A percentile compares a stretch with the other conserved stretches of the same genome.
These are phyloP conservation scores for Mizuhopecten yessoensis DNA, from an alignment of 1,140 invertebrate species.

Conservation along the genomic window DNA sequence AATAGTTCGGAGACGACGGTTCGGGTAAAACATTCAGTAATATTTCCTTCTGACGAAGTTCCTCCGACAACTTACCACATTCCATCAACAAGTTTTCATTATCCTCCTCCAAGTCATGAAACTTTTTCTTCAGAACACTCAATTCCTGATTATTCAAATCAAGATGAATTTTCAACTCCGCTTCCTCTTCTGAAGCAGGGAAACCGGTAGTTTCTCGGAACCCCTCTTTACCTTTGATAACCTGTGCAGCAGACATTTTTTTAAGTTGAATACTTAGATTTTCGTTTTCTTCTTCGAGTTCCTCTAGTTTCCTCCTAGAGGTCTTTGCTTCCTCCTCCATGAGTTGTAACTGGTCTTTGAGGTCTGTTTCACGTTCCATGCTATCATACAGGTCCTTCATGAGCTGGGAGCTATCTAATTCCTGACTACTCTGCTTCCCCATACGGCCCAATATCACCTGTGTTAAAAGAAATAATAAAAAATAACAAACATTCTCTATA, in stretches of 20 bases:
- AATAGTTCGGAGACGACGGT: conserved; percentile 72
- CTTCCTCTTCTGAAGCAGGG: conserved; percentile 76
- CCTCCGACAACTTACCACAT: conserved; percentile 91
- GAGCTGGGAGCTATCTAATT: conserved; percentile 85
- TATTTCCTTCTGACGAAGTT: conserved; percentile 71
- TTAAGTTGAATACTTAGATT: conserved; percentile 95
- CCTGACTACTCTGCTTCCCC: conserved; percentile 72
- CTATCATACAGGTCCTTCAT: conserved; percentile 94
- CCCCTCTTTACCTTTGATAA: conserved; percentile 55
- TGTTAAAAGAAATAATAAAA: background rate
- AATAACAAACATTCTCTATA: no score
- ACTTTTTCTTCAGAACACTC: conserved; percentile 90
- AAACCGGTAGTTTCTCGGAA: conserved; percentile 43
- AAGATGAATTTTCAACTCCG: conserved; percentile 87
- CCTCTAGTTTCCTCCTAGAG: conserved; percentile 91
- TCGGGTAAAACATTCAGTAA: conserved; percentile 62
- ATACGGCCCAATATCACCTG: conserved; percentile 60
- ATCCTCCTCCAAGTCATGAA: conserved; percentile 92
- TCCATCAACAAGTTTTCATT: conserved; percentile 88
- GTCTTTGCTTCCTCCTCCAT: conserved; percentile 94
- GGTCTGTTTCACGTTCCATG: conserved; percentile 95
- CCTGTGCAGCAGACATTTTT: conserved; percentile 90
- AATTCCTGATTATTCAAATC: conserved; percentile 95
- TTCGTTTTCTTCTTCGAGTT: conserved; percentile 97
- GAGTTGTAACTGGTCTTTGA: conserved; percentile 94